Base-by-base conservation (phyloP, 2,797 vertebrate species). In the Pangasius djambal region DNA sequence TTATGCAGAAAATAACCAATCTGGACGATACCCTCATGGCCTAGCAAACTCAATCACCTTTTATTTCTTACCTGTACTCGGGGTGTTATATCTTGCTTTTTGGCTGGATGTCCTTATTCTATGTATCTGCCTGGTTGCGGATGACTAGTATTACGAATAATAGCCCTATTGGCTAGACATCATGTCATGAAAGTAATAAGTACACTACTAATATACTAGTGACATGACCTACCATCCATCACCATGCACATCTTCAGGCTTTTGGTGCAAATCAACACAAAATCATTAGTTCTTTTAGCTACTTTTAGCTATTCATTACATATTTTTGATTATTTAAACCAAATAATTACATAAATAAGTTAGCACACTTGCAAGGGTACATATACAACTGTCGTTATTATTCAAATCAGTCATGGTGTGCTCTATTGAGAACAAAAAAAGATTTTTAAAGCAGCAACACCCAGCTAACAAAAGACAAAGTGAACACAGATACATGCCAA, bases 361-460 rank as follows among this genome's bases (percentile, higher is more conserved):
- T 55, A 22, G 55, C 20, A 40, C 20, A 40, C 34, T 40, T 81
- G 44, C 44, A 44, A 44, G 44, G 6, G 44, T 44, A 44, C 74
- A 28, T 50, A 28, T 3, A 50, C 25, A 50, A 50, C 12, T 22
- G 31, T 65, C 25, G n/a, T 37, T 63, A 63, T n/a, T 16, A 48
- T 83, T 83, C 20, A 44, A 67, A 67, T 50, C 40, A 50, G 7
- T 50, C 61, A 84, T 31, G 44, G 61, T 31, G 40, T 50, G 15
- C 28, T 20, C 63, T 25, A 25, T 1, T 59, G 10, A 25, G 8
- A 6, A 57, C 7, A 40, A 28, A 34, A 57, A 52, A 57, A 16
- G 2, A 25, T 81, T 37, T 52, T 55, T 55, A 55, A 83, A 67
- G 61, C 28, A 84, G 63, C 28, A 84, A 84, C 83, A 31, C 63